phyloP scores from a whole-genome alignment of 1,140 invertebrate genomes.

The Ctenoplectra terminalis region DNA sequence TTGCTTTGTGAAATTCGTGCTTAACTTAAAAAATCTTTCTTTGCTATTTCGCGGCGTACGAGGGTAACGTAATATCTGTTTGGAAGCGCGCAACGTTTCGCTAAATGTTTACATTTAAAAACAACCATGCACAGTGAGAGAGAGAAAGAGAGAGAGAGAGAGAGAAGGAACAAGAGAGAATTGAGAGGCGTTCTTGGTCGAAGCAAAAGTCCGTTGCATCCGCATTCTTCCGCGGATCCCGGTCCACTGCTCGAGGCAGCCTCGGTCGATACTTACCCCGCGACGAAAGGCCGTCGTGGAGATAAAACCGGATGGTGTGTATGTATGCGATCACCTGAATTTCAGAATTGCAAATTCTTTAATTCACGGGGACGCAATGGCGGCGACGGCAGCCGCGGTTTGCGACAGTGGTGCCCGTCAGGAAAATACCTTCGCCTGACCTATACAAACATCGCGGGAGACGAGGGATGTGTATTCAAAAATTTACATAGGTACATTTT shows the following conservation, averaged over 20 bases:
- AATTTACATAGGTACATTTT: conserved; percentile 84
- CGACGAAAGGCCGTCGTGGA: conserved; percentile 52
- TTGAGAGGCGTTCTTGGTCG: not conserved
- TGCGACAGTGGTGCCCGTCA: conserved; percentile 55
- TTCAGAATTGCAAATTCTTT: conserved; percentile 84
- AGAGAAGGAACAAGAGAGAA: too few relatives aligned
- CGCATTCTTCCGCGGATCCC: not conserved
- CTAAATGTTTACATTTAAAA: not conserved
- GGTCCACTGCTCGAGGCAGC: conserved; percentile 9
- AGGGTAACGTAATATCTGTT: not conserved
- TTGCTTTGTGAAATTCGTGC: too few relatives aligned
- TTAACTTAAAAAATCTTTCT: too few relatives aligned
- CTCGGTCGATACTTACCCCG: conserved; percentile 60
- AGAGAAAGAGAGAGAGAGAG: accelerated
- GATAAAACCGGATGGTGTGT: conserved; percentile 63
- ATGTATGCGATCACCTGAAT: conserved; percentile 76
- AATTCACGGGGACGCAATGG: conserved; percentile 77
- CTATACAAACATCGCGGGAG: conserved; percentile 82
- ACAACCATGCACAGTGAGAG: not conserved
- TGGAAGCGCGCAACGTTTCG: not conserved
- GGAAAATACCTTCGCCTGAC: conserved; percentile 83
- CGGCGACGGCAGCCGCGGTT: conserved; percentile 44
- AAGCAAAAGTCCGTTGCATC: too few relatives aligned
- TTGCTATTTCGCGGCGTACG: too few relatives aligned
- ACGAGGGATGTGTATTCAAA: conserved; percentile 83